These are phyloP conservation scores for Papilio dardanus DNA, from an alignment of 1,140 invertebrate genomes.

Conservation along the genomic window DNA sequence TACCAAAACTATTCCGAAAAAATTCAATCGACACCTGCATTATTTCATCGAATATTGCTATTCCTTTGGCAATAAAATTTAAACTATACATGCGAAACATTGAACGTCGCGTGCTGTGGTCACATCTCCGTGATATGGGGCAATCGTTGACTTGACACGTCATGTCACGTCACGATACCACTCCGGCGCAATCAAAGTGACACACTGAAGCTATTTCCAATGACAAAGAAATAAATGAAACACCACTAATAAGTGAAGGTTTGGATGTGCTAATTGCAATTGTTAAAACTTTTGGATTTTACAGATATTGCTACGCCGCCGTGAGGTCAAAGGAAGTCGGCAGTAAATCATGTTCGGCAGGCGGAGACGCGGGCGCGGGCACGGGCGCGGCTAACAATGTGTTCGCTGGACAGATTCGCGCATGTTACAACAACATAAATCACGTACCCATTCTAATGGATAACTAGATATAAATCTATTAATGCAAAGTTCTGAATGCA, in stretches of 20 bases:
- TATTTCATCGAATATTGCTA: slow-evolving; percentile 3
- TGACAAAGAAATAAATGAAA: neutral
- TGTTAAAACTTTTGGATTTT: neutral
- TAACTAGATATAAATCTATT: slow-evolving; percentile 70
- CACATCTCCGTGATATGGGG: neutral
- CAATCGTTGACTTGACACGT: slow-evolving; percentile 7
- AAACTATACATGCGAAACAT: slow-evolving; percentile 14
- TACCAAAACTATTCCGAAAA: neutral
- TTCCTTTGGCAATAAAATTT: slow-evolving; percentile 8
- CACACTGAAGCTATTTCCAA: neutral
- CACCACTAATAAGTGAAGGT: neutral
- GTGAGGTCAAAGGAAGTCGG: neutral
- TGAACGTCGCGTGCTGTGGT: slow-evolving; percentile 8
- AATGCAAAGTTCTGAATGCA: slow-evolving; percentile 73
- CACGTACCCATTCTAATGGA: slow-evolving; percentile 60
- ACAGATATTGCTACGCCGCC: neutral
- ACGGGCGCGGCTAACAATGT: slow-evolving; percentile 10
- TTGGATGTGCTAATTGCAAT: neutral
- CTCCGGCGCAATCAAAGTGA: neutral
- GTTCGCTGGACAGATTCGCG: slow-evolving; percentile 43
- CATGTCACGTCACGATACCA: slow-evolving; percentile 2
- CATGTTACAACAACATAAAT: slow-evolving; percentile 60
- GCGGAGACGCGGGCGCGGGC: no score
- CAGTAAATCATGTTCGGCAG: slow-evolving; percentile 9
- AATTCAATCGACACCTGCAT: neutral